These are phyloP conservation scores for Eupithecia subumbrata DNA, from an alignment of 2,888 invertebrate species.

Conservation along the genomic window DNA sequence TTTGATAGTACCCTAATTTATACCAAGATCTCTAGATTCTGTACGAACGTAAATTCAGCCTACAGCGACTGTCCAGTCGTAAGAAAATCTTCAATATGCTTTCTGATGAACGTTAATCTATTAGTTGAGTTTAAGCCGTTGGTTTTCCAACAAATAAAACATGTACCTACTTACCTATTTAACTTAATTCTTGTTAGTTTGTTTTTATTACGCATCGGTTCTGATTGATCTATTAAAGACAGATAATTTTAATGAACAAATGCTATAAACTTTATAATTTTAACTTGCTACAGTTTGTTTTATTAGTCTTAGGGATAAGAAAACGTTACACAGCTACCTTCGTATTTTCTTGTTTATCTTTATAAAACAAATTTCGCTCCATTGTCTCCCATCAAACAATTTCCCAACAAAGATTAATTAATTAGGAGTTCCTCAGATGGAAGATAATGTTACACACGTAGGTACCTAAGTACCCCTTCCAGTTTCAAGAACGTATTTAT, in stretches of 20 bases:
- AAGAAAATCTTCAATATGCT: too few relatives aligned
- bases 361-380: not conserved
- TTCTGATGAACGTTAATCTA: too few relatives aligned
- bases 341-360: not conserved
- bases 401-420: conserved; percentile 12
- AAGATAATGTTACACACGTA: conserved; percentile 19
- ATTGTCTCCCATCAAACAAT: conserved; percentile 13
- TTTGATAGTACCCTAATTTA: too few relatives aligned
- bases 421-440: conserved; percentile 10
- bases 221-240: not conserved
- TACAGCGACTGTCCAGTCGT: too few relatives aligned
- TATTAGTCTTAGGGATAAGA: not conserved
- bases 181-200: not conserved
- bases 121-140: too few relatives aligned
- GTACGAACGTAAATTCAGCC: not conserved
- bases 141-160: not conserved
- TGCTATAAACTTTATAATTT: not conserved
- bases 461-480: not conserved
- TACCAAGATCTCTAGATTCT: not conserved
- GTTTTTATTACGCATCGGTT: not conserved
- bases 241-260: not conserved
- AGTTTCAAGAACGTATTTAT: conserved; percentile 15
- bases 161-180: not conserved
- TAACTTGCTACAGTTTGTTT: not conserved
- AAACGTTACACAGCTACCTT: not conserved